Evolutionary conservation across 92 coral and sea anemone species (phyloP).

Genomic region (Siderastrea siderea): DNA sequence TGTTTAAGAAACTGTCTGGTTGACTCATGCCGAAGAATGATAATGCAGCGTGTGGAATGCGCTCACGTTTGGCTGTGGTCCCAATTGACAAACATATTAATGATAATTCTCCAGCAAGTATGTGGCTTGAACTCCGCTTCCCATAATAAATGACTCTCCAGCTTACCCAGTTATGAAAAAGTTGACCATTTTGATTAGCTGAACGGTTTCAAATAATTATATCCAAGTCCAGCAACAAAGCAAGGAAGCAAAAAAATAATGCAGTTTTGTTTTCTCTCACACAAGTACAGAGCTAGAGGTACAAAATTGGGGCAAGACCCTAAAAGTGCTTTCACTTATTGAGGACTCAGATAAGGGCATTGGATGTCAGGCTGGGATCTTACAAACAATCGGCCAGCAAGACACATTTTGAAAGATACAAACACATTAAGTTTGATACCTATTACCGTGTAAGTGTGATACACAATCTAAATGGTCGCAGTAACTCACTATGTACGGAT

Average conservation of each 20-base stretch:
- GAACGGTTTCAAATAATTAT: conserved; percentile 40
- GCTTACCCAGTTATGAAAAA: too few species aligned
- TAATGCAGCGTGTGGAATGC: too few species aligned
- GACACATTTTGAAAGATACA: conserved; percentile 23
- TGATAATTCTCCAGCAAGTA: too few species aligned
- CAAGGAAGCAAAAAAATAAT: conserved; percentile 31
- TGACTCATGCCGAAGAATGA: too few species aligned
- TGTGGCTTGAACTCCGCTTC: too few species aligned
- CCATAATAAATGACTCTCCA: too few species aligned
- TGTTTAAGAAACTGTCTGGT: too few species aligned
- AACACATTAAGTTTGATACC: conserved; percentile 1
- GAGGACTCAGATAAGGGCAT: conserved; percentile 38
- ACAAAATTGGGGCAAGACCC: conserved; percentile 12
- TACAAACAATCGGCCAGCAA: conserved; percentile 51
- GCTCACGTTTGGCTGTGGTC: too few species aligned
- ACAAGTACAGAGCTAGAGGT: conserved; percentile 59
- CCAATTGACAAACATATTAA: too few species aligned
- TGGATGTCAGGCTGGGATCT: conserved; percentile 68
- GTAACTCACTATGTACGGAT: too few species aligned
- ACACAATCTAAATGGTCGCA: too few species aligned
- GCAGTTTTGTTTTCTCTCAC: conserved; percentile 65
- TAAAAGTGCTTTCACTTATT: conserved; percentile 29
- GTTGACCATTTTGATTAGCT: too few species aligned
- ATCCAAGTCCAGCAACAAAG: conserved; percentile 45
- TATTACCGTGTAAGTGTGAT: background rate